A percentile compares a stretch with the other conserved stretches of the same genome.
Evolutionary conservation across 2,888 invertebrate species (phyloP).

Genomic region (Caenorhabditis doughertyi): DNA sequence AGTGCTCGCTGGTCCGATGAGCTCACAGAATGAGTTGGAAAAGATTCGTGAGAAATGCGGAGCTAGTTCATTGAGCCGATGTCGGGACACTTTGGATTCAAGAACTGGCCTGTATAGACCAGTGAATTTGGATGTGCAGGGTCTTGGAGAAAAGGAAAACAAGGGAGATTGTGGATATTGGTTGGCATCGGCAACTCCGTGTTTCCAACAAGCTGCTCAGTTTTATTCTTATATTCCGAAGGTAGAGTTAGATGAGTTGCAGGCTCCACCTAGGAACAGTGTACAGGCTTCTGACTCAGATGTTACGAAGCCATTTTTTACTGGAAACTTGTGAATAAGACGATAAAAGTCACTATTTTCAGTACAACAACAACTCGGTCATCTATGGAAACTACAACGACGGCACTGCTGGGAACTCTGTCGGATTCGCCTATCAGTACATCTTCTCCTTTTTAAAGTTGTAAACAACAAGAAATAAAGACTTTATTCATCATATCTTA

Average conservation of each 20-base stretch:
- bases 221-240: constrained; percentile 16
- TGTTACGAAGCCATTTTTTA: too few species aligned
- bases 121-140: constrained; percentile 3
- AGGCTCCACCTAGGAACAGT: too few species aligned
- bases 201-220: not conserved
- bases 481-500: not conserved
- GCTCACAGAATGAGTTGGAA: constrained; percentile 23
- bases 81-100: not conserved
- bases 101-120: constrained; percentile 1
- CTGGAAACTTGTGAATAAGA: too few species aligned
- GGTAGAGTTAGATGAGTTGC: not conserved
- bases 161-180: constrained; percentile 32
- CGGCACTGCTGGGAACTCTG: not conserved
- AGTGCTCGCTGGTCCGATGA: constrained; percentile 17
- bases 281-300: too few species aligned
- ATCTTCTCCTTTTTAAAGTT: constrained; percentile 25
- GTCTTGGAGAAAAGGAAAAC: not conserved
- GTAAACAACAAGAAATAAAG: not conserved
- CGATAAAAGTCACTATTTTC: too few species aligned
- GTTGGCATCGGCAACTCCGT: not conserved
- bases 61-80: not conserved
- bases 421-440: constrained; percentile 17
- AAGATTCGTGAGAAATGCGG: constrained; percentile 21
- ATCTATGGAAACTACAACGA: constrained; percentile 34
- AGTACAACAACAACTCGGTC: constrained; percentile 9